phyloP scores from a whole-genome alignment of 2,113 vertebrate species.

The Macquaria australasica region DNA sequence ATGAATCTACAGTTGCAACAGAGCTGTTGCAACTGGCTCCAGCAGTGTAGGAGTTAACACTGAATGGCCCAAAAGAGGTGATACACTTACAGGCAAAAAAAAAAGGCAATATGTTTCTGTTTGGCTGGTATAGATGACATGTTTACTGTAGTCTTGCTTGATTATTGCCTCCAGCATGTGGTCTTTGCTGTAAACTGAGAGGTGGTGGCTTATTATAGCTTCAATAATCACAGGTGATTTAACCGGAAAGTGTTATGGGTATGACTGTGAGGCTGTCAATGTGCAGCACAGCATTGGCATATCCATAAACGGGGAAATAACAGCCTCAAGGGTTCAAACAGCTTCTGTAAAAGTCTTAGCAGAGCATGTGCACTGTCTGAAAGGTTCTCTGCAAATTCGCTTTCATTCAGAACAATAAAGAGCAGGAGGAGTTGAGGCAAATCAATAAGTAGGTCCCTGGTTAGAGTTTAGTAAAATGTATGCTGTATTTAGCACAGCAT shows the following conservation, averaged over 20 bases:
- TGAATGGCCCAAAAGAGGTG: neutral
- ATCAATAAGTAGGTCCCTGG: neutral
- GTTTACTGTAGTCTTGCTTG: constrained; percentile 9
- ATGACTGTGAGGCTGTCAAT: constrained; percentile 12
- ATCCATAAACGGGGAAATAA: constrained; percentile 28
- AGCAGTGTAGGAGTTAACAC: neutral
- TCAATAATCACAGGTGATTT: constrained; percentile 18
- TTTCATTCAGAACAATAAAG: constrained; percentile 2
- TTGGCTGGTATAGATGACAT: constrained; percentile 11
- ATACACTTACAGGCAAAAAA: neutral
- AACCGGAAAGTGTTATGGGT: constrained; percentile 12
- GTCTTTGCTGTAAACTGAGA: constrained; percentile 21
- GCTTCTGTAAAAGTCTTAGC: neutral
- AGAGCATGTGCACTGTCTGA: neutral
- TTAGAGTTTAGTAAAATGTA: neutral
- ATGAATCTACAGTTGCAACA: neutral
- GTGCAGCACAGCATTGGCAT: neutral
- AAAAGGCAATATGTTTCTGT: neutral
- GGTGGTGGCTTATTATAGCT: constrained; percentile 12
- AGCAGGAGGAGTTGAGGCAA: neutral
- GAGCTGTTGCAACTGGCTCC: too few species aligned
- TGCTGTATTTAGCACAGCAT: neutral
- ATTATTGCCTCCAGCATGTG: constrained; percentile 26
- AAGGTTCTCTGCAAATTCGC: neutral
- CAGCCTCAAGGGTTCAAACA: neutral